Base-by-base conservation (phyloP, 2,888 invertebrate genomes). In the Agapostemon virescens region DNA sequence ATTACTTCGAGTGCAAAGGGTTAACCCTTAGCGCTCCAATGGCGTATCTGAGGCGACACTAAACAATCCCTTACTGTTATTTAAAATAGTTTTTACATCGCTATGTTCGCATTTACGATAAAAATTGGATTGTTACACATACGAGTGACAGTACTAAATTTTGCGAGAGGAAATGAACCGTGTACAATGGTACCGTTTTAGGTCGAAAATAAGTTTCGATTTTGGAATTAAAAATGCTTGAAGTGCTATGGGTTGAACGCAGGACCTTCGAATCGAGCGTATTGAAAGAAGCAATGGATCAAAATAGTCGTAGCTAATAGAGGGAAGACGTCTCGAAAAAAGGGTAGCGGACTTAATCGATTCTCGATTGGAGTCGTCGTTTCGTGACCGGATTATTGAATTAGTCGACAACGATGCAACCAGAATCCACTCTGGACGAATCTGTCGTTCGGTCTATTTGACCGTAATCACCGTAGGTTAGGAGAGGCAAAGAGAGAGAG, bases 381-480 rank as follows among this genome's bases (percentile, higher is more conserved):
- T 55, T 55, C 55, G 30, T 15, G 58, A 30, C 7, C 17, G 30
- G 30, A 30, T 58, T 58, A 58, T 58, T 58, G 26, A 30, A 30
- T 30, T 30, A 30, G 17, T 11, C 26, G 30, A 30, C 17, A 58
- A 58, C 26, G 30, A 58, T 30, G 58, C 30, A 33, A 58, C 58
- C 36, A 64, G 64, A 23, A 64, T 64, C 23, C n/a, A n/a, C 30
- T 17, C 23, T 4, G 74, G 71, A 58, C 49, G 69, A 82, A 74
- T 77, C 69, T 38, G 61, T 69, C 52, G 64, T 61, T 49, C 49
- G 49, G 49, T 23, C 17, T 17, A 13, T 55, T 20, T 9, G 6
- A 42, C 7, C 11, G 69, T 55, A 77, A 83, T 74, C 70, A 66
- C 9, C 15, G 23, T 20, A 17, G 7, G 30, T 63, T 52, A 30